Percentiles rank a stretch among this genome's conserved stretches.
Conservation (phyloP, 2,797 vertebrate species). For the Lemur catta region DNA sequence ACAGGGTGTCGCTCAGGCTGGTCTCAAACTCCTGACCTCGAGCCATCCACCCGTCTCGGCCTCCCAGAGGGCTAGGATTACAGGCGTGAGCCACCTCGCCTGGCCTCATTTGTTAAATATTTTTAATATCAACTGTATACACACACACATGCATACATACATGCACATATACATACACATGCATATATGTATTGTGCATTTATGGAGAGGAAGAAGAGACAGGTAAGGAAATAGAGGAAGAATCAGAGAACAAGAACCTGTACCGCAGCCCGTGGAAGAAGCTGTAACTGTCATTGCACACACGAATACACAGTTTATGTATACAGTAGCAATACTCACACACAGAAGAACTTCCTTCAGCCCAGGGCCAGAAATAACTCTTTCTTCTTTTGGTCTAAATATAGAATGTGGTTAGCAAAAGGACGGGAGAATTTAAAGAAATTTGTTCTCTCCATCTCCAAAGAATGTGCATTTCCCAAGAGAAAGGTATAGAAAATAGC, state of each 20-base stretch:
- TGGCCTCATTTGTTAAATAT: neutral
- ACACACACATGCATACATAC: neutral
- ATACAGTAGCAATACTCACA: neutral
- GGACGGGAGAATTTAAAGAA: conserved; percentile 10
- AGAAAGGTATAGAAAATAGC: neutral
- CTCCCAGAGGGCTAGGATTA: no score
- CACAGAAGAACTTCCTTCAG: conserved; percentile 6
- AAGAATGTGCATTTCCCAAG: conserved; percentile 9
- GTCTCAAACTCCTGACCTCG: no score
- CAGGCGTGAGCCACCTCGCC: no score
- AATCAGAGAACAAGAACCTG: neutral
- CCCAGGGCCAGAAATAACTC: conserved; percentile 12
- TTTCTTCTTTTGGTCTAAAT: conserved; percentile 30
- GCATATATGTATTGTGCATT: neutral
- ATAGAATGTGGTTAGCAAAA: conserved; percentile 43
- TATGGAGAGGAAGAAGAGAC: neutral
- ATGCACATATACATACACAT: neutral
- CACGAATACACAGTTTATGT: neutral
- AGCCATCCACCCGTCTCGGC: no score
- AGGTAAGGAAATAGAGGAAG: conserved; percentile 25
- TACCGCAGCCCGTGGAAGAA: neutral
- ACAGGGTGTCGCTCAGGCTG: no score
- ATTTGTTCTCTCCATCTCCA: neutral
- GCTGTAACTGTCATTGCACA: neutral
- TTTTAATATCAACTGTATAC: neutral